Percentiles rank a stretch among this genome's conserved stretches.
These are phyloP conservation scores for Rhodeus uyekii DNA, from an alignment of 2,797 vertebrate genomes.

Conservation along the genomic window DNA sequence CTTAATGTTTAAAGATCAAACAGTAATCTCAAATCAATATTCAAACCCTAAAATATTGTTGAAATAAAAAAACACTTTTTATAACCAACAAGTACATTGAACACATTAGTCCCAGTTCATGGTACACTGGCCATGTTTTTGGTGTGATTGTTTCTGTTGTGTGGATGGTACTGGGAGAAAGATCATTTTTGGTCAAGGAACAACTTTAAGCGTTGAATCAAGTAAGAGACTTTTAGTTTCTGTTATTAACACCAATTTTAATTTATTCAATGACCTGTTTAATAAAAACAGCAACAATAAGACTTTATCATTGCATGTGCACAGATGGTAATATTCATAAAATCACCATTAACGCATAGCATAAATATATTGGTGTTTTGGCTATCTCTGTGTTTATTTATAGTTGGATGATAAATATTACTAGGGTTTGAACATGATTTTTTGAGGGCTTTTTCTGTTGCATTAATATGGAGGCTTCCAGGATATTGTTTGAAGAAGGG, in stretches of 20 bases:
- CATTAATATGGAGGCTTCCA: neutral
- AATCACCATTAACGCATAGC: no score
- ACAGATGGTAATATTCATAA: neutral
- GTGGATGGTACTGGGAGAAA: conserved; percentile 17
- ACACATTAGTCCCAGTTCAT: neutral
- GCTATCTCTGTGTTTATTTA: no score
- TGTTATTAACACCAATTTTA: neutral
- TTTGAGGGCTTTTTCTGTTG: conserved; percentile 12
- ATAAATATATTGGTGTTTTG: no score
- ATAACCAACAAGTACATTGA: neutral
- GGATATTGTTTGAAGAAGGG: conserved; percentile 12
- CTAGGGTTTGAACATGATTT: neutral
- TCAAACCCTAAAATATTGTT: neutral
- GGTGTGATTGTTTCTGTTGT: conserved; percentile 15
- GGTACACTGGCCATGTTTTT: conserved; percentile 15
- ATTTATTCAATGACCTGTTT: neutral
- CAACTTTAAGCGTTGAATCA: conserved; percentile 41
- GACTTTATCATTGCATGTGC: neutral
- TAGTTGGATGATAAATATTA: neutral
- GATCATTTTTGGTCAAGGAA: conserved; percentile 45
- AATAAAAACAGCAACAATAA: neutral
- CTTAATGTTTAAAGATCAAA: neutral
- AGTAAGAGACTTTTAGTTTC: conserved; percentile 34
- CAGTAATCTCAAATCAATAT: neutral
- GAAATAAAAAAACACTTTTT: neutral